phyloP scores from a whole-genome alignment of 35 echinoderm and acorn worm genomes.

The Patiria miniata region DNA sequence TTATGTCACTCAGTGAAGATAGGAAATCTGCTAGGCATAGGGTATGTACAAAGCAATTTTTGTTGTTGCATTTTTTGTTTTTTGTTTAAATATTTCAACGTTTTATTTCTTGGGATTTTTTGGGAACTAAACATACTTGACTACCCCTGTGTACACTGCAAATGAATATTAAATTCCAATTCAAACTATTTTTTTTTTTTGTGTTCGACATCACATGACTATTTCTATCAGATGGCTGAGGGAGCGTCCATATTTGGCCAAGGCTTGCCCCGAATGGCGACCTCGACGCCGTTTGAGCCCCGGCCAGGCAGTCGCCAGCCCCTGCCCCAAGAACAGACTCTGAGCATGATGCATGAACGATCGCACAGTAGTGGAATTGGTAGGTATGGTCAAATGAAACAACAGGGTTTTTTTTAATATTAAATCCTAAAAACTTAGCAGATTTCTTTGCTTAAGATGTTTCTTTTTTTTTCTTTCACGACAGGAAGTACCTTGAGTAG shows the following conservation, averaged over 20 bases:
- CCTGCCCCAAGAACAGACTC: conserved; percentile 14
- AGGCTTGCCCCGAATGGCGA: conserved; percentile 73
- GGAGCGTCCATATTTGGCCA: conserved; percentile 63
- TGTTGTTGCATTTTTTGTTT: not conserved
- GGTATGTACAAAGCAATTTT: conserved; percentile 37
- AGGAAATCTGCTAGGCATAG: conserved; percentile 45
- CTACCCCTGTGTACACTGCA: too few species aligned
- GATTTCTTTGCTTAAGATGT: too few species aligned
- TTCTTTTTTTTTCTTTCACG: not conserved
- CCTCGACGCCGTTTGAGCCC: conserved; percentile 75
- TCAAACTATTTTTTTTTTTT: not conserved
- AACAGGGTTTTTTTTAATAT: too few species aligned
- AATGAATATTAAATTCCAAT: too few species aligned
- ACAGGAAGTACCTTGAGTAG: conserved; percentile 83
- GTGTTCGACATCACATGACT: not conserved
- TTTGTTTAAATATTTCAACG: not conserved
- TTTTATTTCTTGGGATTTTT: too few species aligned
- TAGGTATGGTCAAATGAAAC: conserved; percentile 1
- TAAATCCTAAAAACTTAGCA: too few species aligned
- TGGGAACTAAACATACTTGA: too few species aligned
- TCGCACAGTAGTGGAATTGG: conserved; percentile 89
- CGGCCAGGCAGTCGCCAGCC: conserved; percentile 40
- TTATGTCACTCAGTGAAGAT: conserved; percentile 51
- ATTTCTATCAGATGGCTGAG: not conserved
- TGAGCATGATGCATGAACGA: not conserved